These are phyloP conservation scores for Bombus vancouverensis DNA, from an alignment of 1,140 invertebrate genomes.

Conservation along the genomic window DNA sequence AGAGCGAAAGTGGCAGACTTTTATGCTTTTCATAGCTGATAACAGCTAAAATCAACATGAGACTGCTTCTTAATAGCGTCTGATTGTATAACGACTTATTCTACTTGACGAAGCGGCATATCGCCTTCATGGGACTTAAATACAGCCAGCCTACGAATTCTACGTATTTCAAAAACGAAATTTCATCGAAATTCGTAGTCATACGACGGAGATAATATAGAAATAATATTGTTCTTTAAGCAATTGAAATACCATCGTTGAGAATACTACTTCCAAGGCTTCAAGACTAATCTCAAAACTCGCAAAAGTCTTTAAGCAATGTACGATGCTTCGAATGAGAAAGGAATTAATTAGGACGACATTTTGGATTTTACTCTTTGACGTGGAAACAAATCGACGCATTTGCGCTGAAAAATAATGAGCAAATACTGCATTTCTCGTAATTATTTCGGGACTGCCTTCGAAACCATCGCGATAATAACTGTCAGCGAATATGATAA, in stretches of 20 bases:
- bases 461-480: not conserved
- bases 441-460: not conserved
- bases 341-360: no score
- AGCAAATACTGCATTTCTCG: not conserved
- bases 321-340: no score
- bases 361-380: no score
- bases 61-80: not conserved
- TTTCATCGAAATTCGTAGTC: not conserved
- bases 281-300: no score
- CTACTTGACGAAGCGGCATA: conserved; percentile 17
- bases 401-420: not conserved
- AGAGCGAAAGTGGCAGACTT: not conserved
- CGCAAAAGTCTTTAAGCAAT: no score
- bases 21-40: not conserved
- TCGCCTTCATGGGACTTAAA: no score
- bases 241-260: no score
- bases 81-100: conserved; percentile 15
- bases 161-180: not conserved
- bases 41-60: not conserved
- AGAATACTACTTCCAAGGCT: no score
- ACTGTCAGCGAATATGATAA: not conserved
- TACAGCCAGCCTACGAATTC: not conserved
- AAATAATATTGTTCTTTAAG: not conserved
- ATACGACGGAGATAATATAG: not conserved
- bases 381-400: no score